Conservation (phyloP, 2,113 vertebrate genomes). For the Saccopteryx bilineata region DNA sequence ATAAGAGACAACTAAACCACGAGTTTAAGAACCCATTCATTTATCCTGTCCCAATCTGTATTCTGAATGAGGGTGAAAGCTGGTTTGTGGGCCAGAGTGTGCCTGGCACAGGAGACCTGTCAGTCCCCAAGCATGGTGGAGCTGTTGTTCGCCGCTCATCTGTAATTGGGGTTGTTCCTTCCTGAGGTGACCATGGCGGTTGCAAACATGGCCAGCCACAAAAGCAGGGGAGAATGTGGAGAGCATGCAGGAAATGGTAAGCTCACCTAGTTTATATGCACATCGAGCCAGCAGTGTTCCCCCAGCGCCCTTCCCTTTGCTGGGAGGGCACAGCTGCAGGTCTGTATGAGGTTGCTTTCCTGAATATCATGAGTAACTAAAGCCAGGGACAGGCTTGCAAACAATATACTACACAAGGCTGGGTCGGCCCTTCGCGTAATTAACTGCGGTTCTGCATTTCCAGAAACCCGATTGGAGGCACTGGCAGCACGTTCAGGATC, state of each 20-base stretch:
- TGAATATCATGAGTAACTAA: slow-evolving; percentile 68
- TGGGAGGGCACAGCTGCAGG: slow-evolving; percentile 76
- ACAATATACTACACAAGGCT: slow-evolving; percentile 45
- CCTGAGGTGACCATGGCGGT: background rate
- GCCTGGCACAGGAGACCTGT: background rate
- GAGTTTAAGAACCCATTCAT: background rate
- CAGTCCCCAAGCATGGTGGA: background rate
- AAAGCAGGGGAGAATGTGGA: slow-evolving; percentile 69
- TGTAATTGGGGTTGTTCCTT: background rate
- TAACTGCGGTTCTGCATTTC: slow-evolving; percentile 13
- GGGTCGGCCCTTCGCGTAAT: slow-evolving; percentile 33
- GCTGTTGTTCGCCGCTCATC: slow-evolving; percentile 30
- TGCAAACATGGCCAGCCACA: slow-evolving; percentile 62
- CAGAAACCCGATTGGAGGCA: background rate
- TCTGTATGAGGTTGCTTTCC: slow-evolving; percentile 58
- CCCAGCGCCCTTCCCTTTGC: slow-evolving; percentile 57
- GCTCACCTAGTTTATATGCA: slow-evolving; percentile 66
- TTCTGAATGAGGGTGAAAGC: background rate
- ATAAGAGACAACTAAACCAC: background rate
- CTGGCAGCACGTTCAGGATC: background rate
- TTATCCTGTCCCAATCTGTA: background rate
- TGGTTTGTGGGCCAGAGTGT: background rate
- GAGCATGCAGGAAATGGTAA: slow-evolving; percentile 72
- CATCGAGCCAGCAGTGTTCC: slow-evolving; percentile 67
- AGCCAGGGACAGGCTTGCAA: slow-evolving; percentile 44